phyloP scores from a whole-genome alignment of 2,113 vertebrate species.

The Bagarius yarrelli region DNA sequence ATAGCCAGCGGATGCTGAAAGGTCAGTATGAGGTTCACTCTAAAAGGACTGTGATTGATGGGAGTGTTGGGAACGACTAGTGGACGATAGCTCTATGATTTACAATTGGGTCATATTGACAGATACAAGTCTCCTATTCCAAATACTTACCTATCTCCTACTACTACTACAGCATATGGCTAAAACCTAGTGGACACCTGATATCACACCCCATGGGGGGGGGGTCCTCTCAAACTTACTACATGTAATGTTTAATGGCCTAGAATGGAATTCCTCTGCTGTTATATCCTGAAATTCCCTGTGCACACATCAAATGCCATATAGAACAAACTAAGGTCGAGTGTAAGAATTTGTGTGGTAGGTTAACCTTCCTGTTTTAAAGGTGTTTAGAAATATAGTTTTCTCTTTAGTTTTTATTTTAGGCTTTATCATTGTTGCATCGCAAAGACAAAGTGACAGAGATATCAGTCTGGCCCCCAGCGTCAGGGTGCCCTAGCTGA shows the following conservation, averaged over 20 bases:
- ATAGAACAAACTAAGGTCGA: too few species aligned
- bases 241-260: not conserved
- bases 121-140: not conserved
- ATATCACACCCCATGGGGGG: not conserved
- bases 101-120: not conserved
- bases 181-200: not conserved
- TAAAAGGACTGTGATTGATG: slow-evolving; percentile 7
- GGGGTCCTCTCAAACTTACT: not conserved
- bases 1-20: not conserved
- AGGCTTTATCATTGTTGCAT: too few species aligned
- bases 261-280: not conserved
- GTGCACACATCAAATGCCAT: too few species aligned
- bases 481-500: too few species aligned
- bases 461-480: too few species aligned
- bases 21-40: slow-evolving; percentile 19
- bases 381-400: too few species aligned
- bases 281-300: too few species aligned
- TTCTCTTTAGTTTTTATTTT: too few species aligned
- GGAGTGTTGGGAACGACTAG: not conserved
- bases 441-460: too few species aligned
- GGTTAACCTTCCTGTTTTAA: too few species aligned
- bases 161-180: not conserved
- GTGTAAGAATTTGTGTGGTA: too few species aligned
- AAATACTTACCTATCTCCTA: not conserved
- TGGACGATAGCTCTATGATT: not conserved